Evolutionary conservation across 2,113 vertebrate genomes (phyloP), one percentile per base, ranked within the genome.

Genomic region (Holacanthus passer): DNA sequence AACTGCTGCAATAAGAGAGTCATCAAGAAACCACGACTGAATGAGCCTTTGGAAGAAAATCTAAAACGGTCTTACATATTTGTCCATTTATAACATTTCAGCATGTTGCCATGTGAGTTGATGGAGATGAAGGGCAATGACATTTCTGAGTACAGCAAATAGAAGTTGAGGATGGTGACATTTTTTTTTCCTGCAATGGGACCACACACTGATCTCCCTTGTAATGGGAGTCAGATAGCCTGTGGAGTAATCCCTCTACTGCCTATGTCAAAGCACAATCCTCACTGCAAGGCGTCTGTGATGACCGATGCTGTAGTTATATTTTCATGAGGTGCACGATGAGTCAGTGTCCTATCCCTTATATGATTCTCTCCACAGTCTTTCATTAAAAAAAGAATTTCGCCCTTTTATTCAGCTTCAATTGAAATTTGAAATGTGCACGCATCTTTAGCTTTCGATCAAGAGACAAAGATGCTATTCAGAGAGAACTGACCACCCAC

Each of bases 171-270:
- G 35, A 31, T 5, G 27, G 19, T n/a, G 29, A n/a, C 20, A 22
- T 8, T 41, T 12, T 58, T 31, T 13, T 60, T 29, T 8, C 32
- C 47, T 43, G 58, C 39, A 58, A 63, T 41, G 32, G 24, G 5
- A 39, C 55, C n/a, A 50, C 39, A 59, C 24, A 5, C 12, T 39
- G 37, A 53, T 32, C 14, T 35, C 27, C 24, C 58, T 27, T 43
- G 27, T 55, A 47, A 22, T 72, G 5, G 27, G 60, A 58, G 29
- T 65, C 69, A 66, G 27, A 14, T 3, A n/a, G n/a, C 41, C 66
- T 53, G 47, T 71, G 20, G 47, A 43, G 48, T 9, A 47, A 79
- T 47, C 53, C 47, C 45, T 53, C 20, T 52, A 27, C 45, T 73
- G n/a, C 39, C 50, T 60, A 4, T 66, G 78, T 65, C 50, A 65